phyloP scores from a whole-genome alignment of 1,140 invertebrate species.

The Cataglyphis hispanica region DNA sequence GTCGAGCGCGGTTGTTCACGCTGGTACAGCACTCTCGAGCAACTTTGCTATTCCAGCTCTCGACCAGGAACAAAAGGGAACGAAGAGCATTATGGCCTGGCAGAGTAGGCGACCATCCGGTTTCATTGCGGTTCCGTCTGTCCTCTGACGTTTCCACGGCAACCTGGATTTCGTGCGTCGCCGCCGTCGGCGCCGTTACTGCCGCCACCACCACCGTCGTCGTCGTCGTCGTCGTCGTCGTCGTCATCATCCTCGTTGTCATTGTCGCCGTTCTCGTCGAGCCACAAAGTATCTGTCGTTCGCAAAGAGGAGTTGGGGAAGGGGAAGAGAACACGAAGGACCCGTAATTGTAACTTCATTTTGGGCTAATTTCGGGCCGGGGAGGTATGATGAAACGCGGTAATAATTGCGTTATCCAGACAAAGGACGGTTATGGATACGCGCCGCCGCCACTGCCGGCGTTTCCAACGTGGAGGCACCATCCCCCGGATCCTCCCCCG shows the following conservation, averaged over 20 bases:
- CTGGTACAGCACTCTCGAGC: constrained; percentile 35
- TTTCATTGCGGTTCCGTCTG: constrained; percentile 87
- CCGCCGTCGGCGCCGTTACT: constrained; percentile 38
- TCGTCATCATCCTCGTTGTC: constrained; percentile 16
- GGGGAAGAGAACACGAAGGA: constrained; percentile 66
- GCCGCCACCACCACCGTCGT: constrained; percentile 46
- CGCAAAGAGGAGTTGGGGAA: too few species aligned
- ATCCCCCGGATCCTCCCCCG: constrained; percentile 79
- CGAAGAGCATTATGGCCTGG: constrained; percentile 80
- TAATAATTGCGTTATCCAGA: constrained; percentile 86
- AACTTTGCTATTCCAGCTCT: constrained; percentile 71
- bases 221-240: constrained; percentile 54
- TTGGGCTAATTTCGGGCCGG: constrained; percentile 86
- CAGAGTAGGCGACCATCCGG: constrained; percentile 84
- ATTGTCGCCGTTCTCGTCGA: constrained; percentile 21
- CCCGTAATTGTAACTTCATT: constrained; percentile 87
- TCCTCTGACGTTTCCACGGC: constrained; percentile 87
- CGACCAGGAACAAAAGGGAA: constrained; percentile 82
- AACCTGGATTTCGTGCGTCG: constrained; percentile 84
- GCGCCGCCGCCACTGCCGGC: constrained; percentile 76
- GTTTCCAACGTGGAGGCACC: constrained; percentile 69
- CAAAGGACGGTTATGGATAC: constrained; percentile 87
- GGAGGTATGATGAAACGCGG: constrained; percentile 86
- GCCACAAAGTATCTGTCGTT: constrained; percentile 65
- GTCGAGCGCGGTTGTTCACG: constrained; percentile 47